A percentile compares a stretch with the other conserved stretches of the same genome.
These are phyloP conservation scores for Oreochromis aureus DNA, from an alignment of 2,113 vertebrate genomes.

Conservation along the genomic window DNA sequence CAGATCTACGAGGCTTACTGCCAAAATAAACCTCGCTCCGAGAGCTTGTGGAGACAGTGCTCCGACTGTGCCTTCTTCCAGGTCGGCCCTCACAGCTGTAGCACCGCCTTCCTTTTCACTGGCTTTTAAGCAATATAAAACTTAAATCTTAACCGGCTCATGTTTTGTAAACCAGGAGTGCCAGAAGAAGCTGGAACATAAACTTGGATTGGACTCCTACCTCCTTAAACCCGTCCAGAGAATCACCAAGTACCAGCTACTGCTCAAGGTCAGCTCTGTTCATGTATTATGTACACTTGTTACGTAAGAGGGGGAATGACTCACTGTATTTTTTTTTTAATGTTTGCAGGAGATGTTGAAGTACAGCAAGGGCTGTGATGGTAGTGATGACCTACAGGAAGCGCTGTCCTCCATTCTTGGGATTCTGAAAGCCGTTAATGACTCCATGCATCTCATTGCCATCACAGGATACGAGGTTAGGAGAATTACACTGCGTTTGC, in stretches of 20 bases:
- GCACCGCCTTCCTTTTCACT: not conserved
- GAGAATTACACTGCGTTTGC: not conserved
- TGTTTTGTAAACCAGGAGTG: constrained; percentile 78
- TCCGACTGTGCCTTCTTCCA: constrained; percentile 97
- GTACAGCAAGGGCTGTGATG: constrained; percentile 91
- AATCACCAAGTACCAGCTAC: constrained; percentile 96
- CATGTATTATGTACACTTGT: not conserved
- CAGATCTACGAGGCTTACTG: constrained; percentile 98
- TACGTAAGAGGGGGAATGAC: not conserved
- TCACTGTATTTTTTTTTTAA: not conserved
- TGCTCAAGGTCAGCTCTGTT: constrained; percentile 82
- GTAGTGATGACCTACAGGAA: constrained; percentile 89
- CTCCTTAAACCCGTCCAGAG: constrained; percentile 96
- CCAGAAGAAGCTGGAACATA: constrained; percentile 94
- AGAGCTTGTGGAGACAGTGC: constrained; percentile 95
- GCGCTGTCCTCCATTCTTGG: constrained; percentile 94
- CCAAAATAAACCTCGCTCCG: constrained; percentile 96
- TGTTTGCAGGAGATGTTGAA: constrained; percentile 88
- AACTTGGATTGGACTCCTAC: constrained; percentile 96
- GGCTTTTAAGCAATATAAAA: not conserved
- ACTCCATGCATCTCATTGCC: constrained; percentile 98
- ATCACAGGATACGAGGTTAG: constrained; percentile 96
- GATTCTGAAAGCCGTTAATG: constrained; percentile 96
- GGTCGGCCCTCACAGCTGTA: constrained; percentile 60
- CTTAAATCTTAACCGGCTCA: not conserved